Evolutionary conservation across 2,797 vertebrate genomes (phyloP).

Genomic region (Xerus rutilus): DNA sequence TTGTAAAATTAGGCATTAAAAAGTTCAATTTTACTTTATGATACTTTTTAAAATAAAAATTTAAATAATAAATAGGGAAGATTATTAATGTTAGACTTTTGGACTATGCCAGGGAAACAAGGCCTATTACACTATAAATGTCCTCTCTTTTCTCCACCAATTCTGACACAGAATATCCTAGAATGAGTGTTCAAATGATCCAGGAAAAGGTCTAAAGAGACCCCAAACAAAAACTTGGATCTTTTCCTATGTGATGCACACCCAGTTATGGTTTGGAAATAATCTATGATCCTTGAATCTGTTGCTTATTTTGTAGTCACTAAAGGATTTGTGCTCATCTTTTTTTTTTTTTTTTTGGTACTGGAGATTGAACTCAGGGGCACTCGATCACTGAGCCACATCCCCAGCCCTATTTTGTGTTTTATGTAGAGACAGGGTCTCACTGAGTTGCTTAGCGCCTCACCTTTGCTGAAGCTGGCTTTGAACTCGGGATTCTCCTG

Average conservation of each 20-base stretch:
- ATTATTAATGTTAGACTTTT: slow-evolving; percentile 48
- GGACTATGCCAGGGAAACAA: slow-evolving; percentile 30
- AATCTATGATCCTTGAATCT: background rate
- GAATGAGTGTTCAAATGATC: slow-evolving; percentile 31
- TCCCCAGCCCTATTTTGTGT: no score
- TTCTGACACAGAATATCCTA: background rate
- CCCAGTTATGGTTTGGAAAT: background rate
- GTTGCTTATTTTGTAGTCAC: background rate
- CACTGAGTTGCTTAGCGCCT: no score
- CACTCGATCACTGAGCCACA: no score
- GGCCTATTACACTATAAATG: background rate
- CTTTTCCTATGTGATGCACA: background rate
- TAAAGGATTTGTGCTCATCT: background rate
- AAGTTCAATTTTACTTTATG: background rate
- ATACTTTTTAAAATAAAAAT: slow-evolving; percentile 7
- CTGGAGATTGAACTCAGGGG: no score
- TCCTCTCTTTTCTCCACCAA: background rate
- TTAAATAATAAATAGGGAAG: background rate
- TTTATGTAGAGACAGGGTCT: no score
- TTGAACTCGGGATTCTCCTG: no score
- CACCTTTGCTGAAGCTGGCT: no score
- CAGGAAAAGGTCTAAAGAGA: background rate
- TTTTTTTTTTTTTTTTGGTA: no score
- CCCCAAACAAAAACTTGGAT: background rate
- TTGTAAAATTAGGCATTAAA: background rate